phyloP scores from a whole-genome alignment of 2,113 vertebrate species.

The Tichodroma muraria region DNA sequence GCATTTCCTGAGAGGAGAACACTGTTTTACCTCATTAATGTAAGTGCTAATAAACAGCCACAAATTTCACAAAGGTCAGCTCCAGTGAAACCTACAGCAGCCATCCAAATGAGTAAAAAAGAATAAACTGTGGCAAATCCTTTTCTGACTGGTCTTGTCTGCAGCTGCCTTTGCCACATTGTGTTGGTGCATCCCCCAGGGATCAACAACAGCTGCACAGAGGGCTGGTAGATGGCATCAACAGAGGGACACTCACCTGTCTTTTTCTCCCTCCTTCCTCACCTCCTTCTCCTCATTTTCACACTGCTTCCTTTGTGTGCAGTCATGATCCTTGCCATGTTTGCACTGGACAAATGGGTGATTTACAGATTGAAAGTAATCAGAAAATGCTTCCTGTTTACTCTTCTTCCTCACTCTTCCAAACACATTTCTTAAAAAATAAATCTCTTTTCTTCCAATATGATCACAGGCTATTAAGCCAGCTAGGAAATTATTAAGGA shows the following conservation, averaged over 20 bases:
- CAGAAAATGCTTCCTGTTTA: neutral
- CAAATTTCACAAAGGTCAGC: neutral
- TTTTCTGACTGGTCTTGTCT: neutral
- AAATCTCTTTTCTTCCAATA: neutral
- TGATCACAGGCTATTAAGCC: neutral
- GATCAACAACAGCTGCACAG: conserved; percentile 1
- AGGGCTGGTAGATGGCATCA: neutral
- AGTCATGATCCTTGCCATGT: neutral
- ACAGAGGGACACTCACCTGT: neutral
- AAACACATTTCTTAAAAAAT: neutral
- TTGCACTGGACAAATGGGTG: neutral
- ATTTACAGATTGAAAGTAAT: neutral
- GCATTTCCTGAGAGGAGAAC: neutral
- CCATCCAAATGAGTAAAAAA: neutral
- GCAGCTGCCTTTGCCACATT: neutral
- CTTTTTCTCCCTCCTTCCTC: neutral
- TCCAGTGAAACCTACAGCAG: neutral
- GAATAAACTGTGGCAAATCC: neutral
- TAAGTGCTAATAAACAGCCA: neutral
- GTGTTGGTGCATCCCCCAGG: neutral
- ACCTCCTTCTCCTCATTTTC: neutral
- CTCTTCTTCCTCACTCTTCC: neutral
- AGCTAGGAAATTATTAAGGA: neutral
- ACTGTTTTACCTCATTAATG: neutral
- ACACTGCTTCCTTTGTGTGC: neutral